Base-by-base conservation (phyloP, 2,113 vertebrate species). In the Nannobrachium achirus region DNA sequence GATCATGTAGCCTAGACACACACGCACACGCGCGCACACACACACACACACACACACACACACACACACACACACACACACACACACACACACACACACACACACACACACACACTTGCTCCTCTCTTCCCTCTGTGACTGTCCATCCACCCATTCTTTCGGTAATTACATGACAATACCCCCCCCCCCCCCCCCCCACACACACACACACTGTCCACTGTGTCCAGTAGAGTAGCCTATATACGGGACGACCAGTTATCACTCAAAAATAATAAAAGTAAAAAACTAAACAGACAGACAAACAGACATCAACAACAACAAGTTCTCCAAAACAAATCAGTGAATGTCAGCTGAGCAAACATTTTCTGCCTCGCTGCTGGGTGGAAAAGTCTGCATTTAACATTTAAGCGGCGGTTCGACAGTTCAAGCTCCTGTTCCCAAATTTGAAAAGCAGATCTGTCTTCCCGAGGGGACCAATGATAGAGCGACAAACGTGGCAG, bases 81-180 rank as follows among this genome's bases (percentile, higher is more conserved):
- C 52, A 19, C 46, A 41, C 56, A 66, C 38, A 63, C 40, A 20
- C 41, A 66, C 8, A 6, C 10, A 25, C 7, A 59, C 57, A 66
- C 7, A 58, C 19, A 39, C 39, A 11, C 15, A 45, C 33, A 53
- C 58, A 10, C 18, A 25, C 44, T 11, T 46, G n/a, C n/a, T n/a
- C n/a, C n/a, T n/a, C n/a, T n/a, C n/a, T n/a, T n/a, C n/a, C n/a
- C n/a, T n/a, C n/a, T n/a, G n/a, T n/a, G n/a, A n/a, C n/a, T n/a
- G n/a, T n/a, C n/a, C n/a, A n/a, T n/a, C n/a, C n/a, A n/a, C n/a
- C n/a, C n/a, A n/a, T n/a, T n/a, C n/a, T n/a, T n/a, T n/a, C 20
- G 58, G 44, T 66, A 71, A 55, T 69, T 76, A 70, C 66, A 75
- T 20, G 71, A 68, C 58, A 40, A 63, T 70, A 61, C 48, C 58